phyloP scores from a whole-genome alignment of 2,113 vertebrate genomes.

The Bubo blakistoni region DNA sequence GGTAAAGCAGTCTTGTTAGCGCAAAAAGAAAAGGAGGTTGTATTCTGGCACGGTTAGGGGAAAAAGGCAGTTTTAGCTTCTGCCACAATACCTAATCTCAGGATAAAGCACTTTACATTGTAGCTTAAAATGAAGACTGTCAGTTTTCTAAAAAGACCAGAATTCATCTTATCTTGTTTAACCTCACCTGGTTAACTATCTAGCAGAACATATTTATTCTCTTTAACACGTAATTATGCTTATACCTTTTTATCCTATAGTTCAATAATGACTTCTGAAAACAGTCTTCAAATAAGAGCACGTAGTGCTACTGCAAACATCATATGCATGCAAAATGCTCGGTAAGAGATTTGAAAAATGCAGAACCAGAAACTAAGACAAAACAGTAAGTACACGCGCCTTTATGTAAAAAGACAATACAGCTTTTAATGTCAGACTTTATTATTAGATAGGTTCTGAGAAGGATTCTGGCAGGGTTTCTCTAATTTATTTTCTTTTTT shows the following conservation, averaged over 20 bases:
- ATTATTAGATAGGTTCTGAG: background rate
- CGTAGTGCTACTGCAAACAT: background rate
- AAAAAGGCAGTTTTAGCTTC: slow-evolving; percentile 88
- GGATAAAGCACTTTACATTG: slow-evolving; percentile 85
- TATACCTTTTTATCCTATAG: slow-evolving; percentile 52
- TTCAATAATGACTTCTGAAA: slow-evolving; percentile 48
- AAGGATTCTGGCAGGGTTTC: background rate
- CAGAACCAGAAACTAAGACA: slow-evolving; percentile 8
- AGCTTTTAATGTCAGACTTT: slow-evolving; percentile 15
- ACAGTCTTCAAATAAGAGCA: slow-evolving; percentile 4
- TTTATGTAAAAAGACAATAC: background rate
- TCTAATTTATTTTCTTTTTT: background rate
- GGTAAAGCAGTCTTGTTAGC: slow-evolving; percentile 88
- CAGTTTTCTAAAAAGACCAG: slow-evolving; percentile 79
- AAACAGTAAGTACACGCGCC: background rate
- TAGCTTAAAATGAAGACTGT: slow-evolving; percentile 83
- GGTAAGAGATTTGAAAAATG: background rate
- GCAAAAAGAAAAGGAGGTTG: slow-evolving; percentile 84
- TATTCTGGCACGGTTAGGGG: slow-evolving; percentile 82
- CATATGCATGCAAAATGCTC: background rate
- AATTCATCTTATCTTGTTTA: slow-evolving; percentile 82
- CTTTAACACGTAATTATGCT: slow-evolving; percentile 57
- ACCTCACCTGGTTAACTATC: slow-evolving; percentile 79
- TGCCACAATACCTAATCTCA: slow-evolving; percentile 90
- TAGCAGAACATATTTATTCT: slow-evolving; percentile 64